These are phyloP conservation scores for Deilephila porcellus DNA, from an alignment of 2,888 invertebrate genomes.

Conservation along the genomic window DNA sequence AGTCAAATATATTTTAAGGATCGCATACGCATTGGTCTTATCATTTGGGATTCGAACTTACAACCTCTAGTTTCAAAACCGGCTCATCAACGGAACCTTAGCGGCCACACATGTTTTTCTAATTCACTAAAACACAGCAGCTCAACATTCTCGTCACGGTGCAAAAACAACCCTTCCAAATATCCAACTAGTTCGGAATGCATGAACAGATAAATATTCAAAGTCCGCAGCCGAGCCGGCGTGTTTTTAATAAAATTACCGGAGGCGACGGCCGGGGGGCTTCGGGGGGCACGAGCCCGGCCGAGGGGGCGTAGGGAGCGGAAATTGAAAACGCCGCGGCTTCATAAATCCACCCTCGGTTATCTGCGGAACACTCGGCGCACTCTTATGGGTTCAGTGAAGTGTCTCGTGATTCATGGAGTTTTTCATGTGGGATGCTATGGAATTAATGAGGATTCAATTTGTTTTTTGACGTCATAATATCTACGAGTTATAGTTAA, in stretches of 20 bases:
- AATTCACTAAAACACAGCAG: conserved; percentile 25
- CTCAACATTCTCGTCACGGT: conserved; percentile 41
- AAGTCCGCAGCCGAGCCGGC: conserved; percentile 54
- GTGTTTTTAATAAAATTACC: conserved; percentile 82
- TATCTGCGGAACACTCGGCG: conserved; percentile 57
- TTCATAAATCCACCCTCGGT: conserved; percentile 68
- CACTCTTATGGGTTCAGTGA: conserved; percentile 67
- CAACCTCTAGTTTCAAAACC: no score
- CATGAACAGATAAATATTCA: conserved; percentile 76
- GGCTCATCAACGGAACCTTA: background rate
- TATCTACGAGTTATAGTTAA: background rate
- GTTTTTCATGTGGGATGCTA: conserved; percentile 26
- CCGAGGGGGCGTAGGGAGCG: conserved; percentile 52
- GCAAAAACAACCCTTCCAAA: conserved; percentile 46
- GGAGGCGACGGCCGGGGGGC: conserved; percentile 41
- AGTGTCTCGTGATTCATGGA: conserved; percentile 47
- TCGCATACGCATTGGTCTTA: no score
- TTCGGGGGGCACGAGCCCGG: conserved; percentile 35
- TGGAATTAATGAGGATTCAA: conserved; percentile 25
- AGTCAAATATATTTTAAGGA: no score
- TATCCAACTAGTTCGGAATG: conserved; percentile 55
- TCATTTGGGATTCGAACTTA: no score
- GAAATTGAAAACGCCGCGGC: conserved; percentile 79
- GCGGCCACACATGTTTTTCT: background rate
- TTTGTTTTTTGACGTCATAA: background rate